These are phyloP conservation scores for Hydrotaea cyrtoneurina DNA, from an alignment of 2,888 invertebrate genomes.

Conservation along the genomic window DNA sequence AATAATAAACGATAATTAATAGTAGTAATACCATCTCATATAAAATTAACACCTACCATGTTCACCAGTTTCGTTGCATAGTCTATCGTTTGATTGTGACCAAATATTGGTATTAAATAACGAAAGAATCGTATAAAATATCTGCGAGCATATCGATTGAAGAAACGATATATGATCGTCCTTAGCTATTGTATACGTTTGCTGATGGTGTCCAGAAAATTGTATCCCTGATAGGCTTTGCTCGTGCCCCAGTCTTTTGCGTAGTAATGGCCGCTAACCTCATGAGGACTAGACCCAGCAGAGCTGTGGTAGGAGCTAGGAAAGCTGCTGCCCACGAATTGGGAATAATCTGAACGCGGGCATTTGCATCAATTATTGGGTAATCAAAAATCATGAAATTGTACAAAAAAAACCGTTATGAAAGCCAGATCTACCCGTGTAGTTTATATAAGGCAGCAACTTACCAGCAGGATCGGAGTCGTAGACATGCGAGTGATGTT, in stretches of 20 bases:
- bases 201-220: conserved; percentile 77
- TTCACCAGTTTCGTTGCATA: neutral
- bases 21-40: neutral
- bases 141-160: conserved; percentile 56
- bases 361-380: conserved; percentile 49
- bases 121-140: conserved; percentile 66
- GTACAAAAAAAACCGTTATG: neutral
- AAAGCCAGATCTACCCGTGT: neutral
- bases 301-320: conserved; percentile 71
- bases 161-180: conserved; percentile 43
- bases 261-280: conserved; percentile 72
- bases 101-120: conserved; percentile 55
- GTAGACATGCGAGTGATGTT: conserved; percentile 78
- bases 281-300: conserved; percentile 74
- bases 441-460: conserved; percentile 16
- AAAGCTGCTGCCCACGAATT: conserved; percentile 77
- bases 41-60: neutral
- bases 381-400: neutral
- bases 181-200: conserved; percentile 73
- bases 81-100: conserved; percentile 33
- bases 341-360: conserved; percentile 75
- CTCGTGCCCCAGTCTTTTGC: conserved; percentile 78
- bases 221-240: conserved; percentile 77
- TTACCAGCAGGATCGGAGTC: conserved; percentile 77
- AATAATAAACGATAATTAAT: conserved; percentile 2